Percentiles rank a stretch among this genome's conserved stretches.
Evolutionary conservation across 2,113 vertebrate genomes (phyloP).

Genomic region (Neomonachus schauinslandi): DNA sequence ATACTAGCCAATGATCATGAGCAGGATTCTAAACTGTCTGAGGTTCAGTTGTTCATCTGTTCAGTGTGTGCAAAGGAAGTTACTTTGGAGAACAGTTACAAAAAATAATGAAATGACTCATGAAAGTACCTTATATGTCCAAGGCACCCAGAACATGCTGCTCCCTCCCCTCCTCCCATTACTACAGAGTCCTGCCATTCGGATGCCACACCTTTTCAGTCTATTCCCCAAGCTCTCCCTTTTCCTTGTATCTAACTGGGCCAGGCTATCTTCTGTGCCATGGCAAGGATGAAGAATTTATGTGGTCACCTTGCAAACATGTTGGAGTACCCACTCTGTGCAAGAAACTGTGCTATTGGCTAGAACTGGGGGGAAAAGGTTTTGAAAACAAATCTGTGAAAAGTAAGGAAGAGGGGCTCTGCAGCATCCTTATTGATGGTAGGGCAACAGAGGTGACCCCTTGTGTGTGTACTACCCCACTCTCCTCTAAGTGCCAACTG

Average conservation of each 20-base stretch:
- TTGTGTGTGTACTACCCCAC: rapidly evolving
- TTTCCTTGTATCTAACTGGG: neutral
- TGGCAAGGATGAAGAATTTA: neutral
- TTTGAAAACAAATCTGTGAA: neutral
- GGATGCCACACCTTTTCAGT: neutral
- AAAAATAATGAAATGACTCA: neutral
- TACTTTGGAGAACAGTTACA: neutral
- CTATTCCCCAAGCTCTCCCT: neutral
- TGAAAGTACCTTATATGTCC: neutral
- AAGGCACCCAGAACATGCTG: neutral
- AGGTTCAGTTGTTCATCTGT: neutral
- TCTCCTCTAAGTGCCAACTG: neutral
- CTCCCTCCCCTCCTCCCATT: neutral
- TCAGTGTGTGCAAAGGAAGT: neutral
- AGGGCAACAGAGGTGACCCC: neutral
- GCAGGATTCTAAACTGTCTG: neutral
- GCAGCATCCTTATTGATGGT: neutral
- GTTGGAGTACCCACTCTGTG: neutral
- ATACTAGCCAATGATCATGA: neutral
- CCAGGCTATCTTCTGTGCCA: neutral
- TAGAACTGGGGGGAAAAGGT: neutral
- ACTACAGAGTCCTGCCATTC: neutral
- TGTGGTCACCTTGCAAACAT: neutral
- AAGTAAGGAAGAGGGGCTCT: neutral
- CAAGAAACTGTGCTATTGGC: neutral